Percentiles rank a stretch among this genome's conserved stretches.
phyloP scores from a whole-genome alignment of 2,797 vertebrate genomes.

The Pogoniulus pusillus region DNA sequence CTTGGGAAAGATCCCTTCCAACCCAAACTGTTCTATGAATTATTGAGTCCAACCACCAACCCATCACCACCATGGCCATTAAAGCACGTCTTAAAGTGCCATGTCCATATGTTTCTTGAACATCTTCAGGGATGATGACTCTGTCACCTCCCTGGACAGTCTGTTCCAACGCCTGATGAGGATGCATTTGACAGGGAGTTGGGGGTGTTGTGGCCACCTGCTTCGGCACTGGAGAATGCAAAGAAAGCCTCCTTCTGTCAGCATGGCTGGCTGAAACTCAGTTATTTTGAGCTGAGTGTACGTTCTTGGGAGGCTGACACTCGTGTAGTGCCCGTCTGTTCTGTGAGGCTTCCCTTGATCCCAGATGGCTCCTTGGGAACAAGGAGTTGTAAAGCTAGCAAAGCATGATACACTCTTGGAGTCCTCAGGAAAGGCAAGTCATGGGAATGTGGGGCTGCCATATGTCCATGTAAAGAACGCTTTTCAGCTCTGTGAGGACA shows the following conservation, averaged over 20 bases:
- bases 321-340: conserved; percentile 1
- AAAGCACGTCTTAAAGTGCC: too few relatives aligned
- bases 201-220: neutral
- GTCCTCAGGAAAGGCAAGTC: neutral
- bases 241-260: neutral
- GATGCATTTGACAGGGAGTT: neutral
- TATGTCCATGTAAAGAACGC: neutral
- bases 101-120: too few relatives aligned
- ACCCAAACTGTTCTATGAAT: too few relatives aligned
- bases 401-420: neutral
- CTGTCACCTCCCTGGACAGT: too few relatives aligned
- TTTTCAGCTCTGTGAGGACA: neutral
- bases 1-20: too few relatives aligned
- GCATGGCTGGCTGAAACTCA: neutral
- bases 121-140: too few relatives aligned
- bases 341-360: conserved; percentile 8
- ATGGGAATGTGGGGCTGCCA: neutral
- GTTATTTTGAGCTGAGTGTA: conserved; percentile 5
- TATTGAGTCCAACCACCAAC: too few relatives aligned
- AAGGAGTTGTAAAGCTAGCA: neutral
- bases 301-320: neutral
- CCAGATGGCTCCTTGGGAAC: neutral
- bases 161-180: neutral
- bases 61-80: too few relatives aligned
- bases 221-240: neutral